Conservation (phyloP, 2,113 vertebrate species). For the Agapornis roseicollis region DNA sequence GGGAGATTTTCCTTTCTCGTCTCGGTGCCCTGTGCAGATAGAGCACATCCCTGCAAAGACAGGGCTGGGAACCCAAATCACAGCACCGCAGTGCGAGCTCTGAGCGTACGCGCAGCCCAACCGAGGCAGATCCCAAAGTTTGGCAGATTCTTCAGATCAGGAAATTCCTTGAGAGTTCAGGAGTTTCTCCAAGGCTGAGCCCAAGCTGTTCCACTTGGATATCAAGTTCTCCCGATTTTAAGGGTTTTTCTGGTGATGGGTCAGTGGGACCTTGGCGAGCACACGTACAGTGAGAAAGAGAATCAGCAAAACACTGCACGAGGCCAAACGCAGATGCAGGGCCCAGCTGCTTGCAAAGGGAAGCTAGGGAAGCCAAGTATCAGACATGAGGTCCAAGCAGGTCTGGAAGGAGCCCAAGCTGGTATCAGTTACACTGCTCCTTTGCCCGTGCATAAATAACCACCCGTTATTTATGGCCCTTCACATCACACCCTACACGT, state of each 20-base stretch:
- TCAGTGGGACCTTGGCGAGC: conserved; percentile 44
- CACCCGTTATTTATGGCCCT: neutral
- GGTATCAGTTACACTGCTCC: conserved; percentile 17
- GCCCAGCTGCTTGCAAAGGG: conserved; percentile 50
- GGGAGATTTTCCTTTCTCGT: neutral
- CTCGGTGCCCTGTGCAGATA: neutral
- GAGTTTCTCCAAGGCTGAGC: conserved; percentile 58
- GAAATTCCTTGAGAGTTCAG: conserved; percentile 69
- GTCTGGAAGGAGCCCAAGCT: conserved; percentile 34
- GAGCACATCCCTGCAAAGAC: fast-evolving
- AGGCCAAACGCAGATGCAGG: conserved; percentile 33
- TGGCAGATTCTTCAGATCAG: conserved; percentile 62
- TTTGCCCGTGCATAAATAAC: conserved; percentile 1
- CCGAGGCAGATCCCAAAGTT: neutral
- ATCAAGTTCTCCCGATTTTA: conserved; percentile 19
- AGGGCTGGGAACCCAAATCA: neutral
- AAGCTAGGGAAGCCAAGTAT: conserved; percentile 9
- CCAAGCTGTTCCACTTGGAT: conserved; percentile 47
- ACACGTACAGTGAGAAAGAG: neutral
- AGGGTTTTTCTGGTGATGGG: conserved; percentile 14
- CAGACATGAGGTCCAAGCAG: conserved; percentile 1
- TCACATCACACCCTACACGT: neutral
- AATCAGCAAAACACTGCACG: neutral
- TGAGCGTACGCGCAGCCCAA: neutral
- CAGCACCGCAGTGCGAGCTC: neutral